A percentile compares a stretch with the other conserved stretches of the same genome.
phyloP scores from a whole-genome alignment of 2,888 invertebrate species.

The Pachliopta kotzebuea region DNA sequence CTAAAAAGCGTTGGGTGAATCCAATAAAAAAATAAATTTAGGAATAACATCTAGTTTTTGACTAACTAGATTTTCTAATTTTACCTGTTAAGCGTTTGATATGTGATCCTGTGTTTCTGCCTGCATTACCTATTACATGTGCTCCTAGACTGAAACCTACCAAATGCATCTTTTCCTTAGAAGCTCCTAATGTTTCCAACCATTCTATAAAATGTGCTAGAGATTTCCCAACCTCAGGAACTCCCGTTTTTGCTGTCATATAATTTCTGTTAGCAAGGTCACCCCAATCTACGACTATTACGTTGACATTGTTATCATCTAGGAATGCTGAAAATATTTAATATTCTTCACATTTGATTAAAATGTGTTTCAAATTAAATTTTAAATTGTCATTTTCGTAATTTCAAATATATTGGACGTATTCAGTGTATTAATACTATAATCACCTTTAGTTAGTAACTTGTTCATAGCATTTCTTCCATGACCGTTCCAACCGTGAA shows the following conservation, averaged over 20 bases:
- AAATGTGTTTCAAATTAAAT: neutral
- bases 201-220: slow-evolving; percentile 44
- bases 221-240: slow-evolving; percentile 45
- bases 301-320: slow-evolving; percentile 52
- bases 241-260: slow-evolving; percentile 50
- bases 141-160: slow-evolving; percentile 72
- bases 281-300: slow-evolving; percentile 69
- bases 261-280: slow-evolving; percentile 56
- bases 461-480: slow-evolving; percentile 48
- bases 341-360: too few relatives aligned
- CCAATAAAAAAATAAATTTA: neutral
- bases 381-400: neutral
- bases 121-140: slow-evolving; percentile 63
- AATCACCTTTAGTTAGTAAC: slow-evolving; percentile 48
- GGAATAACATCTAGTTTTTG: neutral
- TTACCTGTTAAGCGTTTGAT: slow-evolving; percentile 61
- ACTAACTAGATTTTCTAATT: neutral
- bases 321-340: slow-evolving; percentile 49
- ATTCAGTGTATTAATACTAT: too few relatives aligned
- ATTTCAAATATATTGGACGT: neutral
- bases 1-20: slow-evolving; percentile 38
- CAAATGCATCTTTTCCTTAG: slow-evolving; percentile 54
- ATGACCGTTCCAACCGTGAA: slow-evolving; percentile 60
- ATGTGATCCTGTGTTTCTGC: slow-evolving; percentile 46
- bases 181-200: slow-evolving; percentile 36